Evolutionary conservation across 1,140 invertebrate genomes (phyloP).

Genomic region (Eumeta japonica): DNA sequence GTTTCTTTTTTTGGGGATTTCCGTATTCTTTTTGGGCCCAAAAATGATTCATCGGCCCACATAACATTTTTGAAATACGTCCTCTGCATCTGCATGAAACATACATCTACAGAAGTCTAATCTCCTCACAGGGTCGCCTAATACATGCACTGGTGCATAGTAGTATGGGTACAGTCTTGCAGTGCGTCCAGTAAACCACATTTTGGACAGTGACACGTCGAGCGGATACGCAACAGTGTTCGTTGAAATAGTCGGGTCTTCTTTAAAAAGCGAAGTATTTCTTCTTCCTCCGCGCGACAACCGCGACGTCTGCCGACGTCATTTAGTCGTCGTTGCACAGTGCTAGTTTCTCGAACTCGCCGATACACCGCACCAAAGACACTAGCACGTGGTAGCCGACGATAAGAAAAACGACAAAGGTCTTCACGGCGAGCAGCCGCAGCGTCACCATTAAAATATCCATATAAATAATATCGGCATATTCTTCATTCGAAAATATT

Average conservation of each 20-base stretch:
- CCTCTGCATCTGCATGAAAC: no score
- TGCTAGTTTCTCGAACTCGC: not conserved
- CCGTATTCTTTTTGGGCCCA: not conserved
- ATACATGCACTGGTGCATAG: no score
- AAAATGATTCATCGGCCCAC: not conserved
- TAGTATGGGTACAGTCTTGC: constrained; percentile 1
- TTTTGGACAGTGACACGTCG: not conserved
- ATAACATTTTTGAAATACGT: no score
- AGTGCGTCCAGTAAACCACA: not conserved
- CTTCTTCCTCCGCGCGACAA: not conserved
- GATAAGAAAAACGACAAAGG: not conserved
- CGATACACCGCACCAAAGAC: not conserved
- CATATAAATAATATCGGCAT: constrained; percentile 1
- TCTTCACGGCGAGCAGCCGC: not conserved
- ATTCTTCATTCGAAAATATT: no score
- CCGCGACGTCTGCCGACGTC: not conserved
- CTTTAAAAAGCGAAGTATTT: not conserved
- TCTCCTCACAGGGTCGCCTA: no score
- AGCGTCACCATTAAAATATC: no score
- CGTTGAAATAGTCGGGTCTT: not conserved
- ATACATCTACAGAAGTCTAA: no score
- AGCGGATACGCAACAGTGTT: no score
- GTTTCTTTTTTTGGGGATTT: constrained; percentile 1
- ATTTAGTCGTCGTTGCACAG: not conserved
- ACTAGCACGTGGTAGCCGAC: not conserved